Base-by-base conservation (phyloP, 2,797 vertebrate genomes). In the Hypotaenidia okinawae region DNA sequence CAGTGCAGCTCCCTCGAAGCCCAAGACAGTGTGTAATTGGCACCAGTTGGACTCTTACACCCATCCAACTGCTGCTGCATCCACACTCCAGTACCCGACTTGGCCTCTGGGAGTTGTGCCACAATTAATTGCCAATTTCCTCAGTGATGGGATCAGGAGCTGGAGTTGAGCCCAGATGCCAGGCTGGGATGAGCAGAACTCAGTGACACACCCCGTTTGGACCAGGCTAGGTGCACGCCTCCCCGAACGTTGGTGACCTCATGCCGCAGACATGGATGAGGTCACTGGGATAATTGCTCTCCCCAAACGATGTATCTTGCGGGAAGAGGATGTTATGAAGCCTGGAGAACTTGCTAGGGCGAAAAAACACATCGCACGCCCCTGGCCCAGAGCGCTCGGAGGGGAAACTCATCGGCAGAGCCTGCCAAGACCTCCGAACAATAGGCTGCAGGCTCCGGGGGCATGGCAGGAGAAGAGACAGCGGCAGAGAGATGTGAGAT, bases 181-280 rank as follows among this genome's bases (percentile, higher is more conserved):
- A 9, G 72, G 2, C 57, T 0, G 61, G 88, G 83, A 24, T 57
- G 83, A 75, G 92, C 79, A 16, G 8, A 21, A 79, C 85, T 63
- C 45, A 24, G 11, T 4, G 68, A 88, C 95, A 72, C 86, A 62
- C 33, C 82, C 85, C 14, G 11, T 33, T 73, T 27, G 69, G 90
- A 33, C 21, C 8, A 8, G 82, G 90, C 62, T 70, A 77, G 95
- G 92, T 84, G 52, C 11, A 22, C 57, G 5, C 54, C 93, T 92
- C 94, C 90, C 90, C 13, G 68, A 49, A 9, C 81, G 93, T 63
- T 89, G 93, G 91, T 96, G 94, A 97, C 63, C 93, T 97, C 95
- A 97, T 96, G 93, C 85, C n/a, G 16, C 86, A 96, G 96, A 94
- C 95, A 94, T 35, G 95, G 91, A 33, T 97, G 96, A 97, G 85